These are phyloP conservation scores for Corapipo altera DNA, from an alignment of 2,113 vertebrate genomes.

Conservation along the genomic window DNA sequence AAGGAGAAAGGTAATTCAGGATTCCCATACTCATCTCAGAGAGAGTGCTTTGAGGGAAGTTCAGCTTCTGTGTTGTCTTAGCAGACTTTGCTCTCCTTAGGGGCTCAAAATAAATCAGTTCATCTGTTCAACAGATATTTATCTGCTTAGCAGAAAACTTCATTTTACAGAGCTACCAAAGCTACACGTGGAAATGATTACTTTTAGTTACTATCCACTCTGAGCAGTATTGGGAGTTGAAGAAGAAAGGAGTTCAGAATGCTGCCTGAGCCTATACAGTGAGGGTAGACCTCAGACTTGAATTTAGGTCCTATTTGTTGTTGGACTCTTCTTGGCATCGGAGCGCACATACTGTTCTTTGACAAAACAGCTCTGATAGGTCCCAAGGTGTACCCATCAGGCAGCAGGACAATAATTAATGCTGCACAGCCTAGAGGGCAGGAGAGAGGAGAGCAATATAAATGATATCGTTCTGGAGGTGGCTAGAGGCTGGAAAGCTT, in stretches of 20 bases:
- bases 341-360: not conserved
- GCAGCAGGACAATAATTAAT: not conserved
- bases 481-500: not conserved
- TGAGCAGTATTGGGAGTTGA: not conserved
- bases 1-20: not conserved
- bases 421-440: not conserved
- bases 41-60: not conserved
- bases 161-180: not conserved
- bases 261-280: not conserved
- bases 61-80: not conserved
- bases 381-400: not conserved
- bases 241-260: not conserved
- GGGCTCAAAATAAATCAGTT: not conserved
- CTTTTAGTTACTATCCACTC: not conserved
- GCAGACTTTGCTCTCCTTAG: not conserved
- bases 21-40: not conserved
- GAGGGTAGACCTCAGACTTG: not conserved
- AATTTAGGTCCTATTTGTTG: not conserved
- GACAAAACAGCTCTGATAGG: not conserved
- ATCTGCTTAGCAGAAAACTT: not conserved
- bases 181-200: not conserved
- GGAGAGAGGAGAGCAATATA: not conserved
- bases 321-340: not conserved
- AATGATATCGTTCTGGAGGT: not conserved
- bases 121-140: not conserved